These are phyloP conservation scores for Acanthosoma haemorrhoidale DNA, from an alignment of 2,888 invertebrate genomes.

Conservation along the genomic window DNA sequence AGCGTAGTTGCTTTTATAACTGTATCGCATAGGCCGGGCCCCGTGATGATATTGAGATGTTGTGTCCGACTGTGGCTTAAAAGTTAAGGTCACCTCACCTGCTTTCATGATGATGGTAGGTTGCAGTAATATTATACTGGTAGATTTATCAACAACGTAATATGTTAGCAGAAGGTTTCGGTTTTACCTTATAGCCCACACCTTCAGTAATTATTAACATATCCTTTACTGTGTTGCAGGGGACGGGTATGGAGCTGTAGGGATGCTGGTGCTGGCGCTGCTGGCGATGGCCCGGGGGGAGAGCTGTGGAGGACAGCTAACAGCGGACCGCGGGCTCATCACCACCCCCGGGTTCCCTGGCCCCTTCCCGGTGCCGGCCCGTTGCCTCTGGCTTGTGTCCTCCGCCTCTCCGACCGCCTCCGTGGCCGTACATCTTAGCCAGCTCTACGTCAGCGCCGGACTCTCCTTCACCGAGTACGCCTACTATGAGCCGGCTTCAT, in stretches of 20 bases:
- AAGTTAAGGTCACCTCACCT: no score
- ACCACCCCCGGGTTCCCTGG: slow-evolving; percentile 80
- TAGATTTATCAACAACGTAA: no score
- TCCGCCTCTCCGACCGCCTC: slow-evolving; percentile 53
- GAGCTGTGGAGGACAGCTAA: slow-evolving; percentile 61
- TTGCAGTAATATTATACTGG: no score
- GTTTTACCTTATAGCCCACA: no score
- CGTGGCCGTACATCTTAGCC: slow-evolving; percentile 83
- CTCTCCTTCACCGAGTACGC: slow-evolving; percentile 70
- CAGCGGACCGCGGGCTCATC: slow-evolving; percentile 62
- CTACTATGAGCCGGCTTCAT: slow-evolving; percentile 65
- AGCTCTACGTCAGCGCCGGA: slow-evolving; percentile 76
- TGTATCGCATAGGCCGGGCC: no score
- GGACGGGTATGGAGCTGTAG: background rate
- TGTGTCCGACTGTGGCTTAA: no score
- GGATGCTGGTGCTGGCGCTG: slow-evolving; percentile 18
- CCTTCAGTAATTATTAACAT: background rate
- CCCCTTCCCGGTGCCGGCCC: slow-evolving; percentile 73
- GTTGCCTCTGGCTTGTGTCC: slow-evolving; percentile 83
- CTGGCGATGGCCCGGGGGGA: slow-evolving; percentile 20
- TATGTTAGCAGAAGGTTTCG: no score
- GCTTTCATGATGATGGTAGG: no score
- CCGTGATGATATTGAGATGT: no score
- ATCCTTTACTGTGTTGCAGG: background rate
- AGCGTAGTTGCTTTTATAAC: no score